Evolutionary conservation across 1,140 invertebrate genomes (phyloP).

Genomic region (Meteorus sp.): DNA sequence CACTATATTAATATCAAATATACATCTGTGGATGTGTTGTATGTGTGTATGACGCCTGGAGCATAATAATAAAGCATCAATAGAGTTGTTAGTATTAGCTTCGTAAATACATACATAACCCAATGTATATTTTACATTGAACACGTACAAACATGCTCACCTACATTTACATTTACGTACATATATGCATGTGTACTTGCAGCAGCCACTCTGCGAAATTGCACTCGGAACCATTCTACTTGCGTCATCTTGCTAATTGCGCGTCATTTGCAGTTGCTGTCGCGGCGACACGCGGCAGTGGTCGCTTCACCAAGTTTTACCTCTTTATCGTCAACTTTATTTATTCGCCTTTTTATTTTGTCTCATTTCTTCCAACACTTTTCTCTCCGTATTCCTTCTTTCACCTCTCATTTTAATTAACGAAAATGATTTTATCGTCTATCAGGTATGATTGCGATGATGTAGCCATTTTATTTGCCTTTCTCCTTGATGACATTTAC

Average conservation of each 20-base stretch:
- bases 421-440: constrained; percentile 11
- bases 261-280: constrained; percentile 13
- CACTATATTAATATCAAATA: no score
- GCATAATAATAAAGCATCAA: constrained; percentile 12
- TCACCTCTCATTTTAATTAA: constrained; percentile 10
- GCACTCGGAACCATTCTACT: constrained; percentile 9
- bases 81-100: constrained; percentile 9
- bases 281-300: no score
- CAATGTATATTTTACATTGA: no score
- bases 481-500: not conserved
- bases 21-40: no score
- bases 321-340: constrained; percentile 8
- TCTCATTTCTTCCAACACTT: constrained; percentile 2
- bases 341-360: no score
- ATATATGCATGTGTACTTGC: not conserved
- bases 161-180: not conserved
- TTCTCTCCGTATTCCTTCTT: not conserved
- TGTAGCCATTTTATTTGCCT: not conserved
- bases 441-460: not conserved
- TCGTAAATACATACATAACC: no score
- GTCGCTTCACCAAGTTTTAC: constrained; percentile 9
- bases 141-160: no score
- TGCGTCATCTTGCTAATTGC: constrained; percentile 15
- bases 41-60: constrained; percentile 6
- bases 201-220: constrained; percentile 5